Percentiles rank a stretch among this genome's conserved stretches.
Evolutionary conservation across 2,113 vertebrate genomes (phyloP).

Genomic region (Hippopotamus amphibius): DNA sequence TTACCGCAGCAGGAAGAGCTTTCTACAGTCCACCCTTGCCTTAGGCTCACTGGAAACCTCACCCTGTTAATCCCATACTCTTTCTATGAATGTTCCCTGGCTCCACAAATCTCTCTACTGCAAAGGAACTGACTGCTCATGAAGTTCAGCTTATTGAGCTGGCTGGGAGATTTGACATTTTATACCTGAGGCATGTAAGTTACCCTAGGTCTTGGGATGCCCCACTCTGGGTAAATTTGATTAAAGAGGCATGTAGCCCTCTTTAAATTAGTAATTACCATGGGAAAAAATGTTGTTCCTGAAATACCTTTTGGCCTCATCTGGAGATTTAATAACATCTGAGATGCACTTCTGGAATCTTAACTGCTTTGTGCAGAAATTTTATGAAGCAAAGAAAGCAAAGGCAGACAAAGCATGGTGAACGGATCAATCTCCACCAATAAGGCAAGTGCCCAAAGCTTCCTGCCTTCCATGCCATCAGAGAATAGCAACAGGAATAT

Average conservation of each 20-base stretch:
- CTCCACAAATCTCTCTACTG: not conserved
- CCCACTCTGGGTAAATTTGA: not conserved
- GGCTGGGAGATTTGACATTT: not conserved
- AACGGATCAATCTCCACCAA: not conserved
- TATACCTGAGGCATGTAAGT: not conserved
- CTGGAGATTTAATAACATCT: not conserved
- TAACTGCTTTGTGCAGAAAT: not conserved
- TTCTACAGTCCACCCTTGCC: not conserved
- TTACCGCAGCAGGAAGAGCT: not conserved
- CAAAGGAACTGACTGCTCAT: not conserved
- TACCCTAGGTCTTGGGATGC: not conserved
- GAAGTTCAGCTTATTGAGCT: not conserved
- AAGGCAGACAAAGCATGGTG: not conserved
- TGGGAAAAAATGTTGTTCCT: not conserved
- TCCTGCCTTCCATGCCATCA: not conserved
- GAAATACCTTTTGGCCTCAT: not conserved
- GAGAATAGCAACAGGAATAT: not conserved
- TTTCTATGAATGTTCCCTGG: not conserved
- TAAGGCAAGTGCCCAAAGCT: not conserved
- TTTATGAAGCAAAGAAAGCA: slow-evolving; percentile 48
- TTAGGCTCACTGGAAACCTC: not conserved
- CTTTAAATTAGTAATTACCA: not conserved
- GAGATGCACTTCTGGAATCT: not conserved
- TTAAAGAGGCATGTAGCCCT: not conserved
- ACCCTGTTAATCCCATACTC: not conserved